A percentile compares a stretch with the other conserved stretches of the same genome.
Conservation (phyloP, 1,140 invertebrate genomes). For the Thaumatotibia leucotreta region DNA sequence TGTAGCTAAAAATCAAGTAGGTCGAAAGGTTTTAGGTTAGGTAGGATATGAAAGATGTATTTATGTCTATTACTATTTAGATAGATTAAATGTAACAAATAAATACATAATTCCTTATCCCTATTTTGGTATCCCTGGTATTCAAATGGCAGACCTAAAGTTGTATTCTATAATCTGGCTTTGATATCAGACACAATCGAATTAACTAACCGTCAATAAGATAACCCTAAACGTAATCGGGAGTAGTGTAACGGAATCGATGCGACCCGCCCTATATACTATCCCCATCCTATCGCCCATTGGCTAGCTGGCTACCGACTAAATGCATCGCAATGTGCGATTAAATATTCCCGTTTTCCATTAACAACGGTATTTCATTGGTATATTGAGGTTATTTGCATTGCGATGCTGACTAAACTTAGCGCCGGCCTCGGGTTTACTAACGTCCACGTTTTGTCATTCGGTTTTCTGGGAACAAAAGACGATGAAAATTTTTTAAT, state of each 20-base stretch:
- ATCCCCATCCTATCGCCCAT: background rate
- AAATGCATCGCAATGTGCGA: constrained; percentile 38
- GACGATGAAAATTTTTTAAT: background rate
- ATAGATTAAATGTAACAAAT: no score
- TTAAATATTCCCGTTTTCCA: constrained; percentile 51
- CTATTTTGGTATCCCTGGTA: no score
- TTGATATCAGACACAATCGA: background rate
- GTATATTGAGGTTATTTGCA: constrained; percentile 16
- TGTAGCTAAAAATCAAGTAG: no score
- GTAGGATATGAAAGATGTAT: no score
- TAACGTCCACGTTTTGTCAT: background rate
- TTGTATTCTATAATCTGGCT: background rate
- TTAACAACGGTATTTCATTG: constrained; percentile 25
- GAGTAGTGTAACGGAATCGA: background rate
- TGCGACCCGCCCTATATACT: background rate
- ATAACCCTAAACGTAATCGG: background rate
- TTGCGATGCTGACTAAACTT: constrained; percentile 33
- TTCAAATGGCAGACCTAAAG: no score
- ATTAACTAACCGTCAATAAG: background rate
- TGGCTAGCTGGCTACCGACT: constrained; percentile 22
- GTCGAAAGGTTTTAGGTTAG: no score
- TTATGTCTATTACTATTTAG: no score
- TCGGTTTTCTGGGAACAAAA: background rate
- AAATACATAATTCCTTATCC: no score
- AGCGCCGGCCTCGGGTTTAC: background rate